Conservation (phyloP, 1,140 invertebrate species). For the Eriosoma lanigerum region DNA sequence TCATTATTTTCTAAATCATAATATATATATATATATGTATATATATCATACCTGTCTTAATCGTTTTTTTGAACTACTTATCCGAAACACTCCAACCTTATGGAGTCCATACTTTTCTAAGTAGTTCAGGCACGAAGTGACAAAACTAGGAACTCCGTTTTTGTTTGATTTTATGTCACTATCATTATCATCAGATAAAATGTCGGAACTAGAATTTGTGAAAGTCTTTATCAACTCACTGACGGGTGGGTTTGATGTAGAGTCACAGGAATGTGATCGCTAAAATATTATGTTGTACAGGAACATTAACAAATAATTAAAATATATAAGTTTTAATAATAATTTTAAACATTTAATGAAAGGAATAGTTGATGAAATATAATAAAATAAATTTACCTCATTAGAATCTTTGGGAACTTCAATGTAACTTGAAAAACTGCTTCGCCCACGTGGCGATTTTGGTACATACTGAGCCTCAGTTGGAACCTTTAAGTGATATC, state of each 20-base stretch:
- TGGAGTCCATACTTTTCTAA: conserved; percentile 76
- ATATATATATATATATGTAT: too few species aligned
- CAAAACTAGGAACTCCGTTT: conserved; percentile 70
- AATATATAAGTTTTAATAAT: not conserved
- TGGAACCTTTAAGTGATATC: conserved; percentile 46
- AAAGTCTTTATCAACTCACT: conserved; percentile 46
- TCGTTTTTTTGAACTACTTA: conserved; percentile 86
- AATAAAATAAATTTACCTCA: not conserved
- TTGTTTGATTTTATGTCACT: conserved; percentile 55
- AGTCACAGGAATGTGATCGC: conserved; percentile 50
- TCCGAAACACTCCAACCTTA: conserved; percentile 84
- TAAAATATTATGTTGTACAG: not conserved
- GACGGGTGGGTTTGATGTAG: conserved; percentile 38
- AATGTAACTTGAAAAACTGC: conserved; percentile 46
- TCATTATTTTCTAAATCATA: too few species aligned
- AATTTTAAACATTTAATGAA: not conserved
- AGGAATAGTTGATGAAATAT: too few species aligned
- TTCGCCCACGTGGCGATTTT: conserved; percentile 21
- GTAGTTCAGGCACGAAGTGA: conserved; percentile 77
- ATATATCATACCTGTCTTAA: conserved; percentile 74
- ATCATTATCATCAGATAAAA: conserved; percentile 31
- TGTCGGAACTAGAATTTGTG: conserved; percentile 31
- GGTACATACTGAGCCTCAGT: conserved; percentile 34
- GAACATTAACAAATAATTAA: not conserved
- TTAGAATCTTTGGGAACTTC: conserved; percentile 41